Evolutionary conservation across 2,113 vertebrate species (phyloP), one percentile per base, ranked within the genome.

Genomic region (Anolis sagrei): DNA sequence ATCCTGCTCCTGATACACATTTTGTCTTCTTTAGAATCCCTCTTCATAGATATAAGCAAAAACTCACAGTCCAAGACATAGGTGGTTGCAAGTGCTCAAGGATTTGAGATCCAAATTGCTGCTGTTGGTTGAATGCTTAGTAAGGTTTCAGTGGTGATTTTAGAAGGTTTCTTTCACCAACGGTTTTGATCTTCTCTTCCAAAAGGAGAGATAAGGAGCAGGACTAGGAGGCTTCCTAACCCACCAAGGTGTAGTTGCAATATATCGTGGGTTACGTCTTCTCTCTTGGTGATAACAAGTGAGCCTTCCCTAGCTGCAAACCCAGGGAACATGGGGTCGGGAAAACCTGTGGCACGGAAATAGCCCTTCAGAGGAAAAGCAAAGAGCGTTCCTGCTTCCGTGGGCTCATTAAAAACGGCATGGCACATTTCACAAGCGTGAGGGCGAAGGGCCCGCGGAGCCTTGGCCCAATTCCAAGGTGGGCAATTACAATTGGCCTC

Each of bases 341-440:
- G 78, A 19, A 54, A 73, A 21, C 27, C n/a, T 29, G 4, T 25
- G 76, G 16, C 25, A 82, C 83, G 25, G 25, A 21, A 79, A 1
- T 44, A 51, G 11, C 11, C 49, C 1, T 81, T 77, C 74, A 6
- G 69, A 19, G 48, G 73, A 51, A 79, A 18, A 2, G 34, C 19
- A 44, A 2, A 29, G 23, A 81, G 66, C 3, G 72, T 11, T 68
- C 74, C n/a, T 76, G 76, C 79, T 82, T 61, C 3, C 18, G 0
- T 74, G 82, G 6, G 80, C 25, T 81, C 18, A 32, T 83, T 79
- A 74, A 74, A 83, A 78, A 74, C 25, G 9, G 36, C 39, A 69
- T 29, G 68, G 51, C 48, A 49, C 81, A 73, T 83, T 87, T 68
- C 89, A 82, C 80, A 79, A 76, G 86, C 48, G 70, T 16, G 87